Evolutionary conservation across 2,888 invertebrate genomes (phyloP).

Genomic region (Yponomeuta sedellus): DNA sequence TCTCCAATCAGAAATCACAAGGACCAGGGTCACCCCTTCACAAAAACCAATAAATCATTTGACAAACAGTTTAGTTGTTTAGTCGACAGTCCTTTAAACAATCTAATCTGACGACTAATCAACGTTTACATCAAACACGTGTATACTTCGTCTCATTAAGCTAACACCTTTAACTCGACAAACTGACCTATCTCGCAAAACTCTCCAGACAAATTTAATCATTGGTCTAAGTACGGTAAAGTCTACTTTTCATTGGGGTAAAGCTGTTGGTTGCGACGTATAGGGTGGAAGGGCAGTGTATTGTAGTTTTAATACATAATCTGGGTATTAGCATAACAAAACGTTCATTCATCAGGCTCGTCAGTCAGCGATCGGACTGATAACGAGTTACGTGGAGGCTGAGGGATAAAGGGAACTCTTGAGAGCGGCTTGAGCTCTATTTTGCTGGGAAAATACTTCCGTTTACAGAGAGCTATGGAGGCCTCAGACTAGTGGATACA

Average conservation of each 20-base stretch:
- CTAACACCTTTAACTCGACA: not conserved
- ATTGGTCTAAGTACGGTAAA: not conserved
- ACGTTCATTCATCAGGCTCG: conserved; percentile 70
- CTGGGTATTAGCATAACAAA: conserved; percentile 63
- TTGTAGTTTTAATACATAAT: conserved; percentile 28
- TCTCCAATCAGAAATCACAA: not conserved
- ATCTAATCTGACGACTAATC: conserved; percentile 33
- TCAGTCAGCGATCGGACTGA: conserved; percentile 51
- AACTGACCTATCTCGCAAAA: not conserved
- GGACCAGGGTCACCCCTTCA: not conserved
- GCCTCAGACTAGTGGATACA: too few species aligned
- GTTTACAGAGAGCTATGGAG: too few species aligned
- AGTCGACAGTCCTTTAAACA: conserved; percentile 37
- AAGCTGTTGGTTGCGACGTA: not conserved
- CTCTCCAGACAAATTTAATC: not conserved
- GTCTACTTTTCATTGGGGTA: not conserved
- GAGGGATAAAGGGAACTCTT: conserved; percentile 24
- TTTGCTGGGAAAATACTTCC: not conserved
- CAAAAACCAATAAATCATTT: conserved; percentile 55
- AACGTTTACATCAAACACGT: conserved; percentile 24
- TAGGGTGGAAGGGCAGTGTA: conserved; percentile 1
- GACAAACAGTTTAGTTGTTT: conserved; percentile 61
- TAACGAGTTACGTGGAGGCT: conserved; percentile 37
- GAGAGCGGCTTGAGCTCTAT: conserved; percentile 34
- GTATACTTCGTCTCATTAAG: conserved; percentile 19